Evolutionary conservation across 2,888 invertebrate species (phyloP).

Genomic region (Caenorhabditis wallacei): DNA sequence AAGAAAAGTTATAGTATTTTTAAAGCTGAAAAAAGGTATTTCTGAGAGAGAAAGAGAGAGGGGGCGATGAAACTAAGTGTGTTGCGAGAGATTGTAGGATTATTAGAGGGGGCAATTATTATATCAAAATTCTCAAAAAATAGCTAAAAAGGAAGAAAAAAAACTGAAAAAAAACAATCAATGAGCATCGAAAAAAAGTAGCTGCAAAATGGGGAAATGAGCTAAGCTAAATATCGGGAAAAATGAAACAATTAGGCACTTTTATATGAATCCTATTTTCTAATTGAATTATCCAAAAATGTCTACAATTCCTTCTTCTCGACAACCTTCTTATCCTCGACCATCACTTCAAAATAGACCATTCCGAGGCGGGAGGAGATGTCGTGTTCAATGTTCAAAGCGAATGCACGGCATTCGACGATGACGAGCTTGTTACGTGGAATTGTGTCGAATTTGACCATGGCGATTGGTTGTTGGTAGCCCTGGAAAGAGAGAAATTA

Average conservation of each 20-base stretch:
- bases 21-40: no score
- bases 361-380: conserved; percentile 86
- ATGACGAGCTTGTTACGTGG: conserved; percentile 84
- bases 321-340: conserved; percentile 65
- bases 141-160: conserved; percentile 26
- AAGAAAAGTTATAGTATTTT: no score
- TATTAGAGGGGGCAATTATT: no score
- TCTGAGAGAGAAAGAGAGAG: no score
- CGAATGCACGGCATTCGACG: conserved; percentile 85
- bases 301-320: conserved; percentile 61
- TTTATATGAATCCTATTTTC: conserved; percentile 31
- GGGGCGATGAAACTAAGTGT: no score
- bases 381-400: conserved; percentile 87
- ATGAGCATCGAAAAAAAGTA: conserved; percentile 13
- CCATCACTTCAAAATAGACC: conserved; percentile 83
- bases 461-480: conserved; percentile 79
- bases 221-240: not conserved
- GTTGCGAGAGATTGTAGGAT: no score
- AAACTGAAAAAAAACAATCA: conserved; percentile 14
- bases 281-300: no score
- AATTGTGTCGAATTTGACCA: conserved; percentile 84
- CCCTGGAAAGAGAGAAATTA: conserved; percentile 27
- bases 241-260: conserved; percentile 28
- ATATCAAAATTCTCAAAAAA: no score
- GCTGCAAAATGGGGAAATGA: not conserved